Evolutionary conservation across 2,113 vertebrate genomes (phyloP).

Genomic region (Tetraodon nigroviridis): DNA sequence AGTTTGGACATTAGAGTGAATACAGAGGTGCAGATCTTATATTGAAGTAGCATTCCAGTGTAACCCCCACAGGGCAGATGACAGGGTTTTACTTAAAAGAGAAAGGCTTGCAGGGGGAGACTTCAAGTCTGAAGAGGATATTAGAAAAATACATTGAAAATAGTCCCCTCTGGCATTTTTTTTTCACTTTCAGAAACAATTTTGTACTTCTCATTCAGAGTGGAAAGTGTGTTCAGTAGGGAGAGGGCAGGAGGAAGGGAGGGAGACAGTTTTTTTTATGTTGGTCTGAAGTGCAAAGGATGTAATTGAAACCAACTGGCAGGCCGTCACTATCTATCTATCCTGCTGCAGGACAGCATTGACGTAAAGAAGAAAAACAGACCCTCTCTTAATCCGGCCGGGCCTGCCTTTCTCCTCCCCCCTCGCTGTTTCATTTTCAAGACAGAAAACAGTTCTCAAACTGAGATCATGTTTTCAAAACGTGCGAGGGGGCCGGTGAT

Average conservation of each 20-base stretch:
- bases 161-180: conserved; percentile 64
- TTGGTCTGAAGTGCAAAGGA: conserved; percentile 56
- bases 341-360: conserved; percentile 48
- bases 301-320: conserved; percentile 78
- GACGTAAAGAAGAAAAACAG: conserved; percentile 67
- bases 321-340: conserved; percentile 74
- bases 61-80: conserved; percentile 68
- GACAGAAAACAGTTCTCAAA: conserved; percentile 37
- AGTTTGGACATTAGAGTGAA: conserved; percentile 59
- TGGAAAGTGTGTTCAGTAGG: conserved; percentile 42
- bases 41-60: conserved; percentile 68
- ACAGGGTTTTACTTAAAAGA: conserved; percentile 75
- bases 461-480: conserved; percentile 23
- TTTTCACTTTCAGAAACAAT: conserved; percentile 67
- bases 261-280: conserved; percentile 31
- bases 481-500: neutral
- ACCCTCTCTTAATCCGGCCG: conserved; percentile 54
- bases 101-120: conserved; percentile 65
- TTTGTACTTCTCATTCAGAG: conserved; percentile 69
- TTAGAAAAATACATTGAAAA: conserved; percentile 77
- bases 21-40: conserved; percentile 69
- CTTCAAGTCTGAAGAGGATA: conserved; percentile 78
- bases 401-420: conserved; percentile 38
- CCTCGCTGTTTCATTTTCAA: conserved; percentile 23
- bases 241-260: conserved; percentile 35